Conservation (phyloP, 2,888 invertebrate genomes). For the Scaptomyza flava region DNA sequence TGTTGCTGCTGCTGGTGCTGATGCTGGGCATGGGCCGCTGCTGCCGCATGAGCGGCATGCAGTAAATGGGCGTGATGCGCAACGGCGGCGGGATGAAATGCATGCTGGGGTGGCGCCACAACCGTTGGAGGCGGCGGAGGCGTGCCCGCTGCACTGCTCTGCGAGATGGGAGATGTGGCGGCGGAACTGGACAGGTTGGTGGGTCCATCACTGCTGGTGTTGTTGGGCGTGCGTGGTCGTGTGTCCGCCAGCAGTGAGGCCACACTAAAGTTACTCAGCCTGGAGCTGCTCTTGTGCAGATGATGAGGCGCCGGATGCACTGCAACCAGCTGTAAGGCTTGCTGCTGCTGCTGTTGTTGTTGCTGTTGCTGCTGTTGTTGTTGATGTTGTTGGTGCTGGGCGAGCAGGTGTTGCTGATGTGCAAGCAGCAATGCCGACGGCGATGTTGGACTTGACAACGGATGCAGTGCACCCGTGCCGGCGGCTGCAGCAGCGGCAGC, state of each 20-base stretch:
- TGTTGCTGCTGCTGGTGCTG: slow-evolving; percentile 54
- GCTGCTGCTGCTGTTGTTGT: slow-evolving; percentile 67
- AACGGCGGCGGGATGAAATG: slow-evolving; percentile 77
- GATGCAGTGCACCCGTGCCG: slow-evolving; percentile 52
- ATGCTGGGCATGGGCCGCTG: slow-evolving; percentile 79
- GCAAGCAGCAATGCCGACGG: slow-evolving; percentile 79
- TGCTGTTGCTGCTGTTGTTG: slow-evolving; percentile 64
- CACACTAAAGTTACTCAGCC: slow-evolving; percentile 92
- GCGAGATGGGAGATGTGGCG: slow-evolving; percentile 80
- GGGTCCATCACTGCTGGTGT: slow-evolving; percentile 70
- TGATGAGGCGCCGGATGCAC: slow-evolving; percentile 76
- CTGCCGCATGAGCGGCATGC: slow-evolving; percentile 81
- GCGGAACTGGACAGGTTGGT: slow-evolving; percentile 82
- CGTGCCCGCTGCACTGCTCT: slow-evolving; percentile 72
- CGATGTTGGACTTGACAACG: slow-evolving; percentile 73
- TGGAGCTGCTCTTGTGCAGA: slow-evolving; percentile 86
- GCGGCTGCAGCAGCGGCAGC: slow-evolving; percentile 46
- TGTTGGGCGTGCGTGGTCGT: slow-evolving; percentile 85
- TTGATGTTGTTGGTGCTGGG: slow-evolving; percentile 74
- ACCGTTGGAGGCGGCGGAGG: slow-evolving; percentile 62
- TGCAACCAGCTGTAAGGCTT: slow-evolving; percentile 71
- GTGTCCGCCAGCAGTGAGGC: slow-evolving; percentile 94
- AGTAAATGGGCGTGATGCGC: slow-evolving; percentile 82
- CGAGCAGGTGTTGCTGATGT: slow-evolving; percentile 76
- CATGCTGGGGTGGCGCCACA: slow-evolving; percentile 46